These are phyloP conservation scores for Nymphalis urticae DNA, from an alignment of 2,888 invertebrate genomes.

Conservation along the genomic window DNA sequence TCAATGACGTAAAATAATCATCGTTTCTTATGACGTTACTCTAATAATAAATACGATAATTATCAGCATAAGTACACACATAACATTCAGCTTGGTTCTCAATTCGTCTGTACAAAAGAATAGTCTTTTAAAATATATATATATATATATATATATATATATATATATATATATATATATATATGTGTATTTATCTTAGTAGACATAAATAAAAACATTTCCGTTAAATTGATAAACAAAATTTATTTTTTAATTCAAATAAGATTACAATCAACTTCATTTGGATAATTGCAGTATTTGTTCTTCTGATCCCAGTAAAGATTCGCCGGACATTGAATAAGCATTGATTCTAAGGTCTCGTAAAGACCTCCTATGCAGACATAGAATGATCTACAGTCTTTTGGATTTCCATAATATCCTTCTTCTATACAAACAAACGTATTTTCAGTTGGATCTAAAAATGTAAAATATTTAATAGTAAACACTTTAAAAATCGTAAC, in stretches of 20 bases:
- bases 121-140: no score
- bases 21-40: no score
- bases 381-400: slow-evolving; percentile 30
- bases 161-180: no score
- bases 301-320: slow-evolving; percentile 31
- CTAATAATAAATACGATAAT: no score
- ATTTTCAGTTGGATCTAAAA: slow-evolving; percentile 17
- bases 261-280: slow-evolving; percentile 17
- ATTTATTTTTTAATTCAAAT: neutral
- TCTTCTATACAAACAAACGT: slow-evolving; percentile 16
- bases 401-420: slow-evolving; percentile 21
- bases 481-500: neutral
- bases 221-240: neutral
- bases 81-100: no score
- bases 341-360: slow-evolving; percentile 5
- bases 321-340: slow-evolving; percentile 18
- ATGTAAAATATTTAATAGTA: neutral
- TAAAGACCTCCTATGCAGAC: slow-evolving; percentile 17
- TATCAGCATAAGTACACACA: no score
- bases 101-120: no score
- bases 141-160: no score
- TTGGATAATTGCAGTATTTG: slow-evolving; percentile 26
- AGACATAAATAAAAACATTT: no score
- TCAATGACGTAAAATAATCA: no score
- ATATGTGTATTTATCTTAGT: no score